phyloP scores from a whole-genome alignment of 53 echinoderm and acorn worm species.

The Apostichopus leukothele region DNA sequence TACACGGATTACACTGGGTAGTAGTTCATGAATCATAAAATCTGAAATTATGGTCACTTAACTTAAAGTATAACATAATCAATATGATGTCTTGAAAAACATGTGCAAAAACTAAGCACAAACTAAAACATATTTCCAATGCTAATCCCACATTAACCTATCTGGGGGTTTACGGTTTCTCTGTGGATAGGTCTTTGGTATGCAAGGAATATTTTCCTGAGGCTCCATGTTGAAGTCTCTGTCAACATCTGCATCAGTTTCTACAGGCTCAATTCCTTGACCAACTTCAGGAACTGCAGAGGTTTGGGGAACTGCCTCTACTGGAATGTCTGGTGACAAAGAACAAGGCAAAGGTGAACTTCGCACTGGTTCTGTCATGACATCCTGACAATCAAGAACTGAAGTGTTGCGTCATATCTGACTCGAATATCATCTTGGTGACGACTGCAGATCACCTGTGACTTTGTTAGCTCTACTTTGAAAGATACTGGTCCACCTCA shows the following conservation, averaged over 20 bases:
- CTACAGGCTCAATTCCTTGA: not conserved
- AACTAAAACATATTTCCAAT: too few relatives aligned
- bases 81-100: too few relatives aligned
- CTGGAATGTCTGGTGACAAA: not conserved
- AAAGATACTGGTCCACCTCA: not conserved
- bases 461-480: not conserved
- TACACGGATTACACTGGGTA: too few relatives aligned
- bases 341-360: not conserved
- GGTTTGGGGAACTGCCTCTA: not conserved
- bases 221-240: not conserved
- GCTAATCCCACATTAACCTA: too few relatives aligned
- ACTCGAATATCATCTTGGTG: not conserved
- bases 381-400: not conserved
- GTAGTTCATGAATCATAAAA: too few relatives aligned
- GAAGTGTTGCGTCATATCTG: not conserved
- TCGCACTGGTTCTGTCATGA: not conserved
- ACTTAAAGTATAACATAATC: too few relatives aligned
- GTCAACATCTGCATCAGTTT: not conserved
- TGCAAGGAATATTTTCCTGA: not conserved
- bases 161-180: too few relatives aligned
- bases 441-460: not conserved
- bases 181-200: conserved; percentile 6
- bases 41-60: too few relatives aligned
- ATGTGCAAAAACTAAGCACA: too few relatives aligned
- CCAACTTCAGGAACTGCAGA: not conserved